phyloP scores from a whole-genome alignment of 2,888 invertebrate species.

The Nemoura dubitans region DNA sequence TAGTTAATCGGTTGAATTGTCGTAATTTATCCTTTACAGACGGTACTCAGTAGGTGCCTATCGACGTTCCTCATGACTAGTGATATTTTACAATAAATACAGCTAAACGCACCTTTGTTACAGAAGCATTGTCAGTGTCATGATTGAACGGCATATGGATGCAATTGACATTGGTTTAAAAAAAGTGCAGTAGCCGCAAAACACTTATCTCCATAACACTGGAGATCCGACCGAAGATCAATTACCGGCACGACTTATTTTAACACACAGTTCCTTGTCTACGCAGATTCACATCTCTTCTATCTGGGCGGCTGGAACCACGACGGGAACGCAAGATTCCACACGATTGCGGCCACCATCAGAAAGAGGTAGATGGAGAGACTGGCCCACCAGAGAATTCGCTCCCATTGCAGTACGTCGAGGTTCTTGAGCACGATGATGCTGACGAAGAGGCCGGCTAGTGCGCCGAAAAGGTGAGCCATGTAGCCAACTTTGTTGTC shows the following conservation, averaged over 20 bases:
- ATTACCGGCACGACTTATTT: neutral
- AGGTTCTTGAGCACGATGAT: constrained; percentile 86
- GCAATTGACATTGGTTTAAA: neutral
- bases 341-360: constrained; percentile 75
- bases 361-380: constrained; percentile 74
- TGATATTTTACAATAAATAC: neutral
- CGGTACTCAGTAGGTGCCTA: neutral
- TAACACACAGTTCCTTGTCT: neutral
- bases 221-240: no score
- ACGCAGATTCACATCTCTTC: neutral
- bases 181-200: no score
- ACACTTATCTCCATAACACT: no score
- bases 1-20: neutral
- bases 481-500: constrained; percentile 76
- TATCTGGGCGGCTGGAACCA: constrained; percentile 14
- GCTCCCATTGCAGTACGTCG: constrained; percentile 82
- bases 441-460: constrained; percentile 87
- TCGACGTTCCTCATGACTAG: neutral
- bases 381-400: constrained; percentile 81
- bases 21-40: neutral
- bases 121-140: no score
- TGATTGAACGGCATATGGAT: neutral
- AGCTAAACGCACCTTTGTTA: neutral
- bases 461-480: constrained; percentile 91
- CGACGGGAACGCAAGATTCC: constrained; percentile 62